Conservation (phyloP, 2,888 invertebrate species). For the Torymus tubicola region DNA sequence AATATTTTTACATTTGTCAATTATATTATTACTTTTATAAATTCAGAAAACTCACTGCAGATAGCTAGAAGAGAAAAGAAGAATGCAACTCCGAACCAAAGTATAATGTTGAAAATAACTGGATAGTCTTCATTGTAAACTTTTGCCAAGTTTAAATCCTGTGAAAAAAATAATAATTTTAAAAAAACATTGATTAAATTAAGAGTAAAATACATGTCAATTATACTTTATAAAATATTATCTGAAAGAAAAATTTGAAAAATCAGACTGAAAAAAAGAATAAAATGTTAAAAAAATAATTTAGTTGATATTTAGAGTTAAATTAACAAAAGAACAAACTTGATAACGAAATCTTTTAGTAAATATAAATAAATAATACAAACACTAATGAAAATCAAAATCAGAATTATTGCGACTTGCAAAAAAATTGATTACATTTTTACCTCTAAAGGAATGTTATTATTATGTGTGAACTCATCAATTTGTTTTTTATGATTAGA, state of each 20-base stretch:
- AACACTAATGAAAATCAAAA: constrained; percentile 2
- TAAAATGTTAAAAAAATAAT: too few relatives aligned
- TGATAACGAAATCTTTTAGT: too few relatives aligned
- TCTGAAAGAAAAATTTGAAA: not conserved
- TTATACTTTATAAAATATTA: constrained; percentile 25
- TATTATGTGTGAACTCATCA: constrained; percentile 21
- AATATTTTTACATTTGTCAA: not conserved
- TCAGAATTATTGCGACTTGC: constrained; percentile 13
- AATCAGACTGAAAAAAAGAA: too few relatives aligned
- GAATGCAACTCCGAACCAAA: constrained; percentile 89
- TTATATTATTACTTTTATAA: constrained; percentile 2
- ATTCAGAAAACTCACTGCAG: constrained; percentile 74
- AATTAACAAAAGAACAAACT: too few relatives aligned
- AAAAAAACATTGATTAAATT: constrained; percentile 8
- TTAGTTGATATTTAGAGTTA: too few relatives aligned
- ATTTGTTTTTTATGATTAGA: not conserved
- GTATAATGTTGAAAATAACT: constrained; percentile 91
- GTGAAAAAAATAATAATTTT: constrained; percentile 62
- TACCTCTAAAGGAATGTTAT: constrained; percentile 36
- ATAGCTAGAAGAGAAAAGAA: constrained; percentile 87
- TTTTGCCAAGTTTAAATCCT: constrained; percentile 79
- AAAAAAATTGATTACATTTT: constrained; percentile 34
- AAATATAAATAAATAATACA: constrained; percentile 12
- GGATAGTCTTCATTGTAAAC: constrained; percentile 85
- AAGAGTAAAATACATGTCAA: constrained; percentile 4